phyloP scores from a whole-genome alignment of 1,140 invertebrate genomes.

The Druon quercuslanigerum region DNA sequence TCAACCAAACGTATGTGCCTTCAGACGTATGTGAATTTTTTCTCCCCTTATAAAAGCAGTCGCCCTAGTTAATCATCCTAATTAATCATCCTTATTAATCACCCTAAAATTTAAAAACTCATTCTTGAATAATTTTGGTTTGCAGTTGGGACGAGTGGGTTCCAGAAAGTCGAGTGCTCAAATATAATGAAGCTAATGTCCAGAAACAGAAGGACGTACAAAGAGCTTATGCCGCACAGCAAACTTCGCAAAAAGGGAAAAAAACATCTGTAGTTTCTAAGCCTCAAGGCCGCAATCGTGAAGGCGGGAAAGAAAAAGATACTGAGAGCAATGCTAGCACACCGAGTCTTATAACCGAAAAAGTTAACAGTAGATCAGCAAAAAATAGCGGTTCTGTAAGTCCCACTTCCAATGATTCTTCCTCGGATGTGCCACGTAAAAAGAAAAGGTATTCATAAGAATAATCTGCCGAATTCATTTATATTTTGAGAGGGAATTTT shows the following conservation, averaged over 20 bases:
- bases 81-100: too few species aligned
- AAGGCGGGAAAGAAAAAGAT: slow-evolving; percentile 67
- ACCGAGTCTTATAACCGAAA: slow-evolving; percentile 68
- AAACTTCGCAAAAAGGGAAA: slow-evolving; percentile 71
- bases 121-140: background rate
- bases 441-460: slow-evolving; percentile 8
- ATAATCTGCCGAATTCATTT: too few species aligned
- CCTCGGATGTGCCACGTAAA: slow-evolving; percentile 13
- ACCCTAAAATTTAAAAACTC: background rate
- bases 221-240: slow-evolving; percentile 85
- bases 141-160: slow-evolving; percentile 99
- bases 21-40: too few species aligned
- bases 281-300: slow-evolving; percentile 66
- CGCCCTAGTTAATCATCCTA: too few species aligned
- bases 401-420: slow-evolving; percentile 11
- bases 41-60: too few species aligned
- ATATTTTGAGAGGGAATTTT: too few species aligned
- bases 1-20: too few species aligned
- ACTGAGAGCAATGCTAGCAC: slow-evolving; percentile 82
- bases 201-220: slow-evolving; percentile 93
- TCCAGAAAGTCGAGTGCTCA: slow-evolving; percentile 92
- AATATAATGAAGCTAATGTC: slow-evolving; percentile 94
- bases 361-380: slow-evolving; percentile 8
- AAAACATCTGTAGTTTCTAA: slow-evolving; percentile 65
- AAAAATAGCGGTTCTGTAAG: background rate